Base-by-base conservation (phyloP, 2,888 invertebrate genomes). In the Himalopsyche anomala region DNA sequence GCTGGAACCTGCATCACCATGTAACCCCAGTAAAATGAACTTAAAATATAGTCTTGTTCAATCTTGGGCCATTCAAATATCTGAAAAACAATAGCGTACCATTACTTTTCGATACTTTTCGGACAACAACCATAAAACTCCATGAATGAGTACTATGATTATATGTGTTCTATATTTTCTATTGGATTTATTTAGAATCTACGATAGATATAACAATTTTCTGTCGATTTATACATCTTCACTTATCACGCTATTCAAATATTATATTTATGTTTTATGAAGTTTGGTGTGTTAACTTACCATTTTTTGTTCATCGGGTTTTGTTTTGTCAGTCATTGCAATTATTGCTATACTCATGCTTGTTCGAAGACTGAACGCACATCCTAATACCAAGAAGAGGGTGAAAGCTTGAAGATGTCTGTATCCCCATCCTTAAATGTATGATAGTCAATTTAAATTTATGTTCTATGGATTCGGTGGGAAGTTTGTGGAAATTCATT, bases 21-120 rank as follows among this genome's bases (percentile, higher is more conserved):
- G 89, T 96, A 96, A 1, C 96, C 96, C 91, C 95, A 94, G 89
- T 96, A 95, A 89, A 95, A 96, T 0, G 96, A 94, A 62, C 95
- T 95, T 15, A 95, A 90, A 1, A 95, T 91, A 6, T 93, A 90
- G 0, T 95, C 94, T 89, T 94, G 94, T 0, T 93, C 92, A 79
- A 91, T 90, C 56, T 92, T 91, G 62, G 92, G 90, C 96, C 96
- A 96, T 5, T 92, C 89, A 89, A 93, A 95, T 51, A 93, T 92
- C 95, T 96, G 90, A 9, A 89, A 90, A 28, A 40, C 80, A 82
- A 85, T 15, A 45, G 0, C 40, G 2, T 4, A 15, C 51, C 15
- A 51, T 51, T 15, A 51, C 15, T 15, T 51, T 28, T 28, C 28
- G 28, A 28, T 28, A 28, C 28, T 28, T 28, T 2, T 28, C 28